Evolutionary conservation across 1,140 invertebrate genomes (phyloP).

Genomic region (Nixonia krombeini): DNA sequence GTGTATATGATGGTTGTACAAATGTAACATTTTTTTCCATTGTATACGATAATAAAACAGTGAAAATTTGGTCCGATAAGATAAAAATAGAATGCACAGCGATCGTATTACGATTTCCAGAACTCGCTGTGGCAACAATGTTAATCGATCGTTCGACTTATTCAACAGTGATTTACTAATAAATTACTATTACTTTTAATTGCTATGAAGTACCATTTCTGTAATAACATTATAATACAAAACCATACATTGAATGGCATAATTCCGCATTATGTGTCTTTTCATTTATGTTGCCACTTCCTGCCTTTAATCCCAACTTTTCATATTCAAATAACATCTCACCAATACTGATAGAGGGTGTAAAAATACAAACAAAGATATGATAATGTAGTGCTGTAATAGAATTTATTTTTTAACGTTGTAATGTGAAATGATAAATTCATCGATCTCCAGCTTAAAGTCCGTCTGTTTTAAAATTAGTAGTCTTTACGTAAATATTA

Average conservation of each 20-base stretch:
- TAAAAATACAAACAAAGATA: too few species aligned
- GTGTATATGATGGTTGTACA: conserved; percentile 71
- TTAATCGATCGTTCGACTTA: conserved; percentile 54
- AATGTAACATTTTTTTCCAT: conserved; percentile 72
- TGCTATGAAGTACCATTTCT: conserved; percentile 69
- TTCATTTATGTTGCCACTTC: too few species aligned
- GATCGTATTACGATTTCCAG: conserved; percentile 33
- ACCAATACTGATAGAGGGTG: too few species aligned
- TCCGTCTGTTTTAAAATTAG: too few species aligned
- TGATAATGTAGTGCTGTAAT: too few species aligned
- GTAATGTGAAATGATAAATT: too few species aligned
- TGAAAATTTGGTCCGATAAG: conserved; percentile 54
- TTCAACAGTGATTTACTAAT: conserved; percentile 61
- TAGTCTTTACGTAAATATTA: too few species aligned
- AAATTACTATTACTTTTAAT: conserved; percentile 68
- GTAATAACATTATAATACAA: conserved; percentile 70
- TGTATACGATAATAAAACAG: conserved; percentile 64
- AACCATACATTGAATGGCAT: conserved; percentile 69
- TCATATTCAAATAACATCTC: too few species aligned
- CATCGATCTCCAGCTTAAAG: too few species aligned
- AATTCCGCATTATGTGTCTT: too few species aligned
- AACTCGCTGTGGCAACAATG: conserved; percentile 17
- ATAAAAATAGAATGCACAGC: conserved; percentile 44
- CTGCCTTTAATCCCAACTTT: too few species aligned
- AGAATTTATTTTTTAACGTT: too few species aligned